phyloP scores from a whole-genome alignment of 2,888 invertebrate genomes.

The Zeuzera pyrina region DNA sequence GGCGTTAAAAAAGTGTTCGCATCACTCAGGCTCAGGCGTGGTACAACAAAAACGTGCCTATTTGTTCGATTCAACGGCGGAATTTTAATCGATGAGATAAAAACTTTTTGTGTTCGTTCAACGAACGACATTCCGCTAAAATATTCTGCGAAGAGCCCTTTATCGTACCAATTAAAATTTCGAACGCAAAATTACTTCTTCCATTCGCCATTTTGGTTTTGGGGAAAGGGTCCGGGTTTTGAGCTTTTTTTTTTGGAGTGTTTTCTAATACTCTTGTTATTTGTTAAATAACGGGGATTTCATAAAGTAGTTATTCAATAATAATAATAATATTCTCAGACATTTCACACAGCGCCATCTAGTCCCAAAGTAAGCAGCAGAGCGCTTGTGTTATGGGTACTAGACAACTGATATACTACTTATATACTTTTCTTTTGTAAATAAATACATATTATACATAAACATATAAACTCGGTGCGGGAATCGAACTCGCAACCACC shows the following conservation, averaged over 20 bases:
- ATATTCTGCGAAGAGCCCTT: constrained; percentile 48
- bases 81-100: constrained; percentile 45
- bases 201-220: constrained; percentile 51
- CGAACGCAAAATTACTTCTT: constrained; percentile 58
- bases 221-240: constrained; percentile 22
- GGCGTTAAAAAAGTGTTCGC: constrained; percentile 30
- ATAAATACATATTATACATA: too few relatives aligned
- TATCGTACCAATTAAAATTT: constrained; percentile 67
- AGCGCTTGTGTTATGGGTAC: too few relatives aligned
- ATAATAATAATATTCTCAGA: too few relatives aligned
- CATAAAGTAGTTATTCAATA: too few relatives aligned
- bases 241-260: not conserved
- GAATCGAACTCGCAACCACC: too few relatives aligned
- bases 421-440: too few relatives aligned
- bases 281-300: too few relatives aligned
- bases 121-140: constrained; percentile 25
- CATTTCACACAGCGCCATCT: too few relatives aligned
- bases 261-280: too few relatives aligned
- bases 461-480: too few relatives aligned
- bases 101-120: constrained; percentile 38
- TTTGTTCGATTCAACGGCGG: constrained; percentile 51
- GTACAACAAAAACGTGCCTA: constrained; percentile 42
- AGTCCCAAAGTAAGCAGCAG: too few relatives aligned
- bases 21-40: constrained; percentile 35
- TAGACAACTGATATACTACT: too few relatives aligned